A percentile compares a stretch with the other conserved stretches of the same genome.
Evolutionary conservation across 37 sponge, comb jelly and placozoan species (phyloP).

Genomic region (Crambe crambe): DNA sequence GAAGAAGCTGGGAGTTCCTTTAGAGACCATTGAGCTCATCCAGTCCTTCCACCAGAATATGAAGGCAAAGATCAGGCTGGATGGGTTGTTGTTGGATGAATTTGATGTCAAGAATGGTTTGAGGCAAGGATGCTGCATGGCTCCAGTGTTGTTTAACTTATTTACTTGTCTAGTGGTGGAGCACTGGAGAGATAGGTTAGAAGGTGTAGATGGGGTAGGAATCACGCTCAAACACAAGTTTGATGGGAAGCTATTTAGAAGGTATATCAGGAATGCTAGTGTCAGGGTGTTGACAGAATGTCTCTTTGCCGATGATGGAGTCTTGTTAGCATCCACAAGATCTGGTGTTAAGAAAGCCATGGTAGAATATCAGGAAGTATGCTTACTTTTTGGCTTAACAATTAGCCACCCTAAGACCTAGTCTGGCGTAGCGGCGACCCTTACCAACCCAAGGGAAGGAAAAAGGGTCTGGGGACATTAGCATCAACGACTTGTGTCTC

Average conservation of each 20-base stretch:
- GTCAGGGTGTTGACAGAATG: neutral
- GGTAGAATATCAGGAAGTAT: conserved; percentile 6
- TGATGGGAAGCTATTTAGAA: conserved; percentile 7
- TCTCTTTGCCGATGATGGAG: conserved; percentile 23
- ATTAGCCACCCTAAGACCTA: conserved; percentile 1
- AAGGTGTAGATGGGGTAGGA: neutral
- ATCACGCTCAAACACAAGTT: neutral
- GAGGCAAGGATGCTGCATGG: conserved; percentile 22
- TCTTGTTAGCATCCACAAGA: conserved; percentile 1
- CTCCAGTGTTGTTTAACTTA: conserved; percentile 16
- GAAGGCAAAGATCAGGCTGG: neutral
- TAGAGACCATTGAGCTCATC: neutral
- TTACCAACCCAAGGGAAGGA: too few relatives aligned
- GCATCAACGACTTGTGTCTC: too few relatives aligned
- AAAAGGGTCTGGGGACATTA: too few relatives aligned
- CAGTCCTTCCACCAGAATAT: conserved; percentile 6
- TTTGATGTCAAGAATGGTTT: conserved; percentile 6
- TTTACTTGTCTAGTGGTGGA: conserved; percentile 7
- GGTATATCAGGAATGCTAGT: conserved; percentile 4
- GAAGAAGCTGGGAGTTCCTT: neutral
- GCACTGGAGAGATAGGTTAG: conserved; percentile 2
- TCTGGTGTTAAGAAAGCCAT: neutral
- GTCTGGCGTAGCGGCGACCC: too few relatives aligned
- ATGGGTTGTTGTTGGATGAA: conserved; percentile 11
- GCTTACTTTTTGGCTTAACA: conserved; percentile 2